Evolutionary conservation across 2,113 vertebrate species (phyloP).

Genomic region (Spilogale gracilis): DNA sequence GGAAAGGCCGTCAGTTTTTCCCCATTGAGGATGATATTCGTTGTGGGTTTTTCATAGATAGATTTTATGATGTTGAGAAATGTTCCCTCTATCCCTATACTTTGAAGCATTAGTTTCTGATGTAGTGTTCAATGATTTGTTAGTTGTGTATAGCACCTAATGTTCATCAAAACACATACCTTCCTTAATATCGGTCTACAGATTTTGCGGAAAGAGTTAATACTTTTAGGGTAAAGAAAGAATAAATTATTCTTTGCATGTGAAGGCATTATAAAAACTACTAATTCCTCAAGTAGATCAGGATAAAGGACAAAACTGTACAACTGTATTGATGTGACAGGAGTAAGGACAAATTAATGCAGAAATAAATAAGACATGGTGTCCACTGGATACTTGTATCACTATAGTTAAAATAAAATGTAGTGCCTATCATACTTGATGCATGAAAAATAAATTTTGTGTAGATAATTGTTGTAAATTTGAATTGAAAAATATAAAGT

Average conservation of each 20-base stretch:
- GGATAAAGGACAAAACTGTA: not conserved
- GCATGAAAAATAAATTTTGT: not conserved
- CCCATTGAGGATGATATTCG: no score
- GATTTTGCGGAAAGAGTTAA: not conserved
- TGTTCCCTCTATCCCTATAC: no score
- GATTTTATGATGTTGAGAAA: no score
- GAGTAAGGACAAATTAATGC: not conserved
- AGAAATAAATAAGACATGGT: not conserved
- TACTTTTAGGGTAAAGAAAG: not conserved
- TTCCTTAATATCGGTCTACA: not conserved
- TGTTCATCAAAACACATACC: no score
- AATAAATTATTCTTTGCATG: not conserved
- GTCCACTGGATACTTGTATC: not conserved
- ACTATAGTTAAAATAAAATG: not conserved
- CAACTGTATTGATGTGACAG: not conserved
- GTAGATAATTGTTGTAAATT: not conserved
- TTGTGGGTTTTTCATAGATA: no score
- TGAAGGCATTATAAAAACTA: not conserved
- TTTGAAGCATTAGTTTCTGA: no score
- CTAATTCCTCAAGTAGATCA: not conserved
- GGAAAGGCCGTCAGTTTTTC: no score
- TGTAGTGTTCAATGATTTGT: no score
- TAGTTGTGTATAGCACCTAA: no score
- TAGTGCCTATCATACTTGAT: not conserved
- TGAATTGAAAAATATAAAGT: not conserved